phyloP scores from a whole-genome alignment of 2,888 invertebrate genomes.

The Leucoptera coffeella region DNA sequence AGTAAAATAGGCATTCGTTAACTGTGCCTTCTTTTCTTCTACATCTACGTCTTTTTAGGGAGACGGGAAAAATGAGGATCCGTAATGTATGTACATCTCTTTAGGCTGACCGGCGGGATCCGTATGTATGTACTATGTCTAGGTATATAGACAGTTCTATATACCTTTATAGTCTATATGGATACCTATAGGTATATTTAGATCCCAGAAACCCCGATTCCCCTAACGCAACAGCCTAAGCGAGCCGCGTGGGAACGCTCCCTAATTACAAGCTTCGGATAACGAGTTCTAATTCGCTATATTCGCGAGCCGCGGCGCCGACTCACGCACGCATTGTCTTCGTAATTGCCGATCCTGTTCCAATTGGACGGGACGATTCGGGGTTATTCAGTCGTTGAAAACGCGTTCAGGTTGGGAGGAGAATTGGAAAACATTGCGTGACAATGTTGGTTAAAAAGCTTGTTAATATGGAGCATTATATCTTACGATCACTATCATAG shows the following conservation, averaged over 20 bases:
- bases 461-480: neutral
- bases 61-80: no score
- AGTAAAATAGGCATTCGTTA: no score
- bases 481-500: no score
- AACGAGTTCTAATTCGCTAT: slow-evolving; percentile 49
- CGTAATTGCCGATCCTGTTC: slow-evolving; percentile 50
- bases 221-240: neutral
- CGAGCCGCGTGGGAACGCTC: slow-evolving; percentile 31
- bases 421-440: neutral
- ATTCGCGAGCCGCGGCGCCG: slow-evolving; percentile 38
- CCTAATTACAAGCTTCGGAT: slow-evolving; percentile 42
- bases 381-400: neutral
- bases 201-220: neutral
- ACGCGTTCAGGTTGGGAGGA: neutral
- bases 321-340: slow-evolving; percentile 53
- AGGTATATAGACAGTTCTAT: neutral
- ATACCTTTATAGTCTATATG: no score
- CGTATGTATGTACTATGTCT: neutral
- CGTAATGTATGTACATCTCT: no score
- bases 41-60: no score
- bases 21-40: no score
- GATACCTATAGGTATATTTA: neutral
- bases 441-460: neutral
- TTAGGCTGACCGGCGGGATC: neutral
- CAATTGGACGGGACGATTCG: slow-evolving; percentile 2